A percentile compares a stretch with the other conserved stretches of the same genome.
Conservation (phyloP, 2,888 invertebrate genomes). For the Coleophora flavipennella region DNA sequence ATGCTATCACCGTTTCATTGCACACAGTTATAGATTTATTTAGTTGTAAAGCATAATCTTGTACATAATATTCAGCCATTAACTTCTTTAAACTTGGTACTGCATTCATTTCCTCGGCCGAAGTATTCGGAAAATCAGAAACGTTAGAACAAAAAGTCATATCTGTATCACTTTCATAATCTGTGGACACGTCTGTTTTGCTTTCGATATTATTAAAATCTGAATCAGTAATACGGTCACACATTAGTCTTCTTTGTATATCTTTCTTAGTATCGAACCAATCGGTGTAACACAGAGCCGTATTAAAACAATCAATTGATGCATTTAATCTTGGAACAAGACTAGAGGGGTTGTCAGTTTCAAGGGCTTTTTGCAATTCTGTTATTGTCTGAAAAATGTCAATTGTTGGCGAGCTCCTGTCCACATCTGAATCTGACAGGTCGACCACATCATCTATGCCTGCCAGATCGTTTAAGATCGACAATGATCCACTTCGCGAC, state of each 20-base stretch:
- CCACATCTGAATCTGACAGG: neutral
- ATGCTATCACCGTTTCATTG: too few relatives aligned
- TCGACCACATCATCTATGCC: conserved; percentile 8
- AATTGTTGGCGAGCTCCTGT: conserved; percentile 3
- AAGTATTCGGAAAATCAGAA: too few relatives aligned
- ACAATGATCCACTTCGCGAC: conserved; percentile 24
- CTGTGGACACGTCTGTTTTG: neutral
- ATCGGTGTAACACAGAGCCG: conserved; percentile 9
- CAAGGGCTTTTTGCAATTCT: conserved; percentile 4
- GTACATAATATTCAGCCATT: too few relatives aligned
- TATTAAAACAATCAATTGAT: too few relatives aligned
- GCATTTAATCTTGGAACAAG: too few relatives aligned
- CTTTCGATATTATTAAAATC: neutral
- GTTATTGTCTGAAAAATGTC: conserved; percentile 6
- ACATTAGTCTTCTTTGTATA: neutral
- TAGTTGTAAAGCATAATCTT: too few relatives aligned
- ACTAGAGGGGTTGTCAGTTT: conserved; percentile 5
- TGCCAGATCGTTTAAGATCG: conserved; percentile 26
- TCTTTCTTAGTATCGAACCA: conserved; percentile 9
- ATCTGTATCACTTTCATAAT: conserved; percentile 3
- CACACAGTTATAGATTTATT: too few relatives aligned
- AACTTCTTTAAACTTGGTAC: too few relatives aligned
- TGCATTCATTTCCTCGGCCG: too few relatives aligned
- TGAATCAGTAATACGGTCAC: neutral
- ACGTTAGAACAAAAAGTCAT: too few relatives aligned